Base-by-base conservation (phyloP, 2,113 vertebrate species). In the Eptesicus fuscus region DNA sequence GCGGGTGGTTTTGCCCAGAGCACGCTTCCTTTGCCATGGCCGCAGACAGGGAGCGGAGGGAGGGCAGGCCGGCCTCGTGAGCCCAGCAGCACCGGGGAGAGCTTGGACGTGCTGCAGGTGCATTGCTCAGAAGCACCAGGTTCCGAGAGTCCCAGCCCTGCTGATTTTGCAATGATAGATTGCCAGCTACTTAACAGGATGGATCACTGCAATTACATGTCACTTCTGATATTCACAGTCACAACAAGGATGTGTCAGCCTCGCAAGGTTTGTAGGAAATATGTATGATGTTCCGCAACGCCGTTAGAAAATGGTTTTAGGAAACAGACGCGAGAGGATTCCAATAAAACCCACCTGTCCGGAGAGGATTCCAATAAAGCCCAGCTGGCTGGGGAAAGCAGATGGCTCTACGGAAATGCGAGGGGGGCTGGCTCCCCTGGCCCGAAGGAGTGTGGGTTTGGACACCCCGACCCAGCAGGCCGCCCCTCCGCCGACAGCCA, bases 171-270 rank as follows among this genome's bases (percentile, higher is more conserved):
- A 28, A 3, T 95, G 97, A 97, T 96, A 90, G 56, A 97, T 96
- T 98, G 97, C 98, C 97, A 98, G 96, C 87, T 91, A 95, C 97
- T 97, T 90, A 96, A 97, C 96, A 14, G 92, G 98, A 96, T 94
- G 96, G 97, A 97, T 97, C 96, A 97, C 96, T 44, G 85, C 98
- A 97, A 98, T 97, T 97, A 97, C 98, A 94, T 97, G 97, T 98
- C 84, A 92, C 98, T 98, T 97, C 97, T 98, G 98, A 98, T 98
- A 98, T 96, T 97, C 96, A 96, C 96, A 97, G 98, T 95, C 93
- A 96, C 96, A 98, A 96, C 96, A 98, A 98, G 97, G 95, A 97
- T 97, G 96, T 98, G 98, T 97, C 98, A 98, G 95, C 85, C 71
- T 97, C 69, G 83, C 96, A 96, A 97, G 96, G 96, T 91, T 98